Evolutionary conservation across 2,888 invertebrate genomes (phyloP).

Genomic region (Myopa tessellatipennis): DNA sequence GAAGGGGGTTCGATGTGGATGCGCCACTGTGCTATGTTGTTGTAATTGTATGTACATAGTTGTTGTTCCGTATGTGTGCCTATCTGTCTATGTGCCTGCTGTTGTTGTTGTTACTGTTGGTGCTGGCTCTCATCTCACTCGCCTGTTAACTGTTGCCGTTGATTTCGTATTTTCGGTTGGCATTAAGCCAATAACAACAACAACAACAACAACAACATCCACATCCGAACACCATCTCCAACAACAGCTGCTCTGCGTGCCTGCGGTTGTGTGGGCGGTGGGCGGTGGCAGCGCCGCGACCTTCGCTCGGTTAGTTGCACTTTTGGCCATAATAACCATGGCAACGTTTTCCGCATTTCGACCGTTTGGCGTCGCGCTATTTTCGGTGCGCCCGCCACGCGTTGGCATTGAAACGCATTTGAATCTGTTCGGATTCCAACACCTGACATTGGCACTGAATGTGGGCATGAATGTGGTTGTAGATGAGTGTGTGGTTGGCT

Average conservation of each 20-base stretch:
- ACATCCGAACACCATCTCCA: neutral
- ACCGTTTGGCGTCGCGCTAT: conserved; percentile 24
- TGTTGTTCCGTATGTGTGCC: neutral
- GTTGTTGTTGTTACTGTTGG: conserved; percentile 10
- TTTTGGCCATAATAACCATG: conserved; percentile 40
- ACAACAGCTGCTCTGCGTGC: neutral
- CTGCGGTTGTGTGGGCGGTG: neutral
- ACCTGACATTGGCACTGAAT: conserved; percentile 41
- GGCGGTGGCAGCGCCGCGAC: conserved; percentile 39
- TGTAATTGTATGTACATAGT: neutral
- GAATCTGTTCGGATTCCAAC: conserved; percentile 30
- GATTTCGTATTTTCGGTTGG: conserved; percentile 42
- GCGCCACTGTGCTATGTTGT: neutral
- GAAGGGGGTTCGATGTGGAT: neutral
- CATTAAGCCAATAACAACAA: conserved; percentile 45
- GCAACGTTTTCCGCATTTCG: conserved; percentile 36
- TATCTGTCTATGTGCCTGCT: neutral
- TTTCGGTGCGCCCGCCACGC: conserved; percentile 28
- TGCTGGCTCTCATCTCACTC: neutral
- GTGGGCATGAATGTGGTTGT: neutral
- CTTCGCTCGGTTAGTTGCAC: conserved; percentile 50
- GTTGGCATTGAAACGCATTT: conserved; percentile 40
- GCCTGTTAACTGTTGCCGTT: neutral
- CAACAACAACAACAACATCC: conserved; percentile 24
- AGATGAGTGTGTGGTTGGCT: neutral